Percentiles rank a stretch among this genome's conserved stretches.
Evolutionary conservation across 1,140 invertebrate genomes (phyloP).

Genomic region (Drosophila ercepeae): DNA sequence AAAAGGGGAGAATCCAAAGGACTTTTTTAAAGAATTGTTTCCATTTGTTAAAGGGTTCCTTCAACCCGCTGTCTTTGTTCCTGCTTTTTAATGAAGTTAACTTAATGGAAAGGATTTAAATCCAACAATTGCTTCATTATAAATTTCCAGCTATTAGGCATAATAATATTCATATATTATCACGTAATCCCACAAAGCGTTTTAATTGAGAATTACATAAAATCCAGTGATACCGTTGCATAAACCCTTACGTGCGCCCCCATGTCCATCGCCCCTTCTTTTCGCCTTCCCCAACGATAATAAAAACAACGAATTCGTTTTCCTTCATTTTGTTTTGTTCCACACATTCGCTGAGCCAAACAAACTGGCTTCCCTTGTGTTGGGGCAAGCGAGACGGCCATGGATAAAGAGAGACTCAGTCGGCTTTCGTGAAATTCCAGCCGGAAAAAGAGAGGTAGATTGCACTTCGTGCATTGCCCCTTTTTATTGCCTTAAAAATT

Average conservation of each 20-base stretch:
- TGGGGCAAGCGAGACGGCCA: not conserved
- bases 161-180: not conserved
- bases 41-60: slow-evolving; percentile 29
- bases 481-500: slow-evolving; percentile 17
- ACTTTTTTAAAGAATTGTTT: slow-evolving; percentile 32
- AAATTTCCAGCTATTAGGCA: not conserved
- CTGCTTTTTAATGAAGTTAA: not conserved
- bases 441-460: not conserved
- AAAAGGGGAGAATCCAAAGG: not conserved
- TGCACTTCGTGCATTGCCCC: slow-evolving; percentile 18
- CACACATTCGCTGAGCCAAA: slow-evolving; percentile 54
- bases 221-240: slow-evolving; percentile 61
- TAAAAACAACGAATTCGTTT: slow-evolving; percentile 40
- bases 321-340: slow-evolving; percentile 74
- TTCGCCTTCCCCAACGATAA: slow-evolving; percentile 2
- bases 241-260: slow-evolving; percentile 62
- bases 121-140: not conserved
- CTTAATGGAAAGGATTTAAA: not conserved
- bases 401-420: slow-evolving; percentile 20
- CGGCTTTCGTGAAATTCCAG: not conserved
- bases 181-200: slow-evolving; percentile 10
- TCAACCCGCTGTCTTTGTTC: slow-evolving; percentile 15
- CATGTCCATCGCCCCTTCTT: not conserved
- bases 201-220: slow-evolving; percentile 70
- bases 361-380: slow-evolving; percentile 40